Conservation (phyloP, 2,797 vertebrate species). For the Acanthurus leucopareius region DNA sequence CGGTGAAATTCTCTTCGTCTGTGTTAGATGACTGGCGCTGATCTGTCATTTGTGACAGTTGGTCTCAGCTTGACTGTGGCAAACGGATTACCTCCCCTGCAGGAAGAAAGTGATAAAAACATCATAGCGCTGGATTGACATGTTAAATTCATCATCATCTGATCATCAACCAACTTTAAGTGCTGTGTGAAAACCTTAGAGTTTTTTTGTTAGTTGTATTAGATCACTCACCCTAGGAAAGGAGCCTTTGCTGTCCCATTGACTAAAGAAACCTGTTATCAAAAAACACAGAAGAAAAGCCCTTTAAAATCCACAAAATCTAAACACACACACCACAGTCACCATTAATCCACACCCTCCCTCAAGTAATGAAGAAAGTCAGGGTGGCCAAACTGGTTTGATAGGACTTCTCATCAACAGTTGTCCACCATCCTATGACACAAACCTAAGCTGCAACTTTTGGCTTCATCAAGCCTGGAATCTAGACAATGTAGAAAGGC, state of each 20-base stretch:
- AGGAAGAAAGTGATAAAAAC: conserved; percentile 19
- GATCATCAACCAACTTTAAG: not conserved
- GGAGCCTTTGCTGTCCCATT: conserved; percentile 91
- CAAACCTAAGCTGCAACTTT: conserved; percentile 39
- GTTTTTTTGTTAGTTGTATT: conserved; percentile 43
- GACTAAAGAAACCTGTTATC: conserved; percentile 87
- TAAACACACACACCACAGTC: conserved; percentile 29
- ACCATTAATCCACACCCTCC: conserved; percentile 46
- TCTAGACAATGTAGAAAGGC: conserved; percentile 76
- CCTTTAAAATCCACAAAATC: conserved; percentile 43
- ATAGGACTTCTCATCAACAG: conserved; percentile 65
- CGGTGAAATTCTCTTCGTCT: conserved; percentile 36
- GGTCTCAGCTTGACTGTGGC: conserved; percentile 94
- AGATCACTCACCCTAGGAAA: conserved; percentile 91
- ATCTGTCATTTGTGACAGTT: conserved; percentile 96
- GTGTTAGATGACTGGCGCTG: conserved; percentile 88
- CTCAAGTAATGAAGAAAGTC: conserved; percentile 49
- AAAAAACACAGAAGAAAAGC: conserved; percentile 55
- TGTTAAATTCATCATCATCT: not conserved
- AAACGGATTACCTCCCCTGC: conserved; percentile 96
- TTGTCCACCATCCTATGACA: conserved; percentile 18
- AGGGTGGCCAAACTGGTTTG: conserved; percentile 74
- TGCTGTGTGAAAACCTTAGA: conserved; percentile 6
- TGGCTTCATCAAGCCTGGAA: conserved; percentile 60
- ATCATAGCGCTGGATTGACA: not conserved